Percentiles rank a stretch among this genome's conserved stretches.
Evolutionary conservation across 2,888 invertebrate species (phyloP).

Genomic region (Caenorhabditis doughertyi): DNA sequence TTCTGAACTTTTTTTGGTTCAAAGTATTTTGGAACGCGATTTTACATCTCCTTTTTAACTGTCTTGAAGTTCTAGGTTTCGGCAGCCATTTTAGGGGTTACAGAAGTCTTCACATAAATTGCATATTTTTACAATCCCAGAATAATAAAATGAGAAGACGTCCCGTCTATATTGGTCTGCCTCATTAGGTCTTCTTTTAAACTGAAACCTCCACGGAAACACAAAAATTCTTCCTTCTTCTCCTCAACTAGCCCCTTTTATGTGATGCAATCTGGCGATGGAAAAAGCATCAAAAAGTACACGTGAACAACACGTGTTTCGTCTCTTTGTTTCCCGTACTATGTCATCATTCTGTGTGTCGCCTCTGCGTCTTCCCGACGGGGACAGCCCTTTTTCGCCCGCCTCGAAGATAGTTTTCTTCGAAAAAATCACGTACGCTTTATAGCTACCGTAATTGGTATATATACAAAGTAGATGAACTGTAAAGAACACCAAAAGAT

Average conservation of each 20-base stretch:
- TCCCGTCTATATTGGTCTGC: not conserved
- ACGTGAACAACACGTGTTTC: conserved; percentile 43
- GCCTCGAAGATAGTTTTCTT: conserved; percentile 30
- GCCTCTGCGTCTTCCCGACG: conserved; percentile 45
- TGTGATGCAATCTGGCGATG: conserved; percentile 58
- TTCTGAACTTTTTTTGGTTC: no score
- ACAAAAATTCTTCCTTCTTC: conserved; percentile 17
- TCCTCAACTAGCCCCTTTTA: conserved; percentile 25
- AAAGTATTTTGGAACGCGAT: no score
- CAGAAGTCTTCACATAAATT: no score
- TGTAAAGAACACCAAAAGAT: not conserved
- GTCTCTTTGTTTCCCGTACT: conserved; percentile 18
- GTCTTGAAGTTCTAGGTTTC: no score
- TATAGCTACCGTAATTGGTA: conserved; percentile 41
- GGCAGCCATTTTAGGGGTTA: no score
- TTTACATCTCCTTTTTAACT: no score
- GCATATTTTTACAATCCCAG: no score
- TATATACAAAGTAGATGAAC: conserved; percentile 12
- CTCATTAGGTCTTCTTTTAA: conserved; percentile 20
- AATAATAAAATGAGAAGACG: not conserved
- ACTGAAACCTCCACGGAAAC: conserved; percentile 24
- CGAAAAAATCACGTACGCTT: conserved; percentile 50
- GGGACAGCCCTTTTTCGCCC: conserved; percentile 48
- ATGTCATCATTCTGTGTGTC: conserved; percentile 21
- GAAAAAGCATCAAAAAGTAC: conserved; percentile 51